Evolutionary conservation across 2,113 vertebrate genomes (phyloP), one percentile per base, ranked within the genome.

Genomic region (Passer montanus): DNA sequence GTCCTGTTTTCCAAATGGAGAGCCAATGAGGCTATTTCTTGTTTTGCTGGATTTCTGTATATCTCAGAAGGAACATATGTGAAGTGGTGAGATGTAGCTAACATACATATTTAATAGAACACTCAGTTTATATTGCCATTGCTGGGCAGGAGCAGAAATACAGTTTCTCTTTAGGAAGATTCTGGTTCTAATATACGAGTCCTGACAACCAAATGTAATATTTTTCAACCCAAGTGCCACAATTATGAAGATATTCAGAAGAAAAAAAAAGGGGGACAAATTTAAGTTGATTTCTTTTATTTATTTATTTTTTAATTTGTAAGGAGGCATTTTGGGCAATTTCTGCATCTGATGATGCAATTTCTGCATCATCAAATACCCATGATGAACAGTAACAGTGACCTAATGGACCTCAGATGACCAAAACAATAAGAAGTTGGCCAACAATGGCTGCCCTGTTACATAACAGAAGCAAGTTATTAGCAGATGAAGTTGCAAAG

Each of bases 401-500:
- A 87, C 60, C 69, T 76, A 44, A 56, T 76, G 46, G 46, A 91
- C 82, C 70, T 93, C 41, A 79, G 60, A 85, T 85, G 78, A 87
- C 66, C 66, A 58, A 56, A 66, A 44, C 49, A 85, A 58, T 75
- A 84, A 84, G 70, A 85, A 50, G 52, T 64, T 37, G 78, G 31
- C 53, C 58, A 87, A 20, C 66, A 85, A 64, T 2, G 39, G 30
- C 73, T 80, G 49, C 70, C 31, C 37, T 94, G 50, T 95, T 95
- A 80, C 46, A 87, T 80, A 96, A 87, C 53, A 76, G 62, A 63
- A 85, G 62, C 66, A 94, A 64, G 26, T 95, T 94, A 89, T 82
- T 89, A 91, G 77, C 66, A 93, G 90, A 87, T 93, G 62, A 95
- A 91, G 82, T 93, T 95, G 84, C 75, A 93, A 94, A 96, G 92